Evolutionary conservation across 2,797 vertebrate species (phyloP), one percentile per base, ranked within the genome.

Genomic region (Cheirogaleus major): DNA sequence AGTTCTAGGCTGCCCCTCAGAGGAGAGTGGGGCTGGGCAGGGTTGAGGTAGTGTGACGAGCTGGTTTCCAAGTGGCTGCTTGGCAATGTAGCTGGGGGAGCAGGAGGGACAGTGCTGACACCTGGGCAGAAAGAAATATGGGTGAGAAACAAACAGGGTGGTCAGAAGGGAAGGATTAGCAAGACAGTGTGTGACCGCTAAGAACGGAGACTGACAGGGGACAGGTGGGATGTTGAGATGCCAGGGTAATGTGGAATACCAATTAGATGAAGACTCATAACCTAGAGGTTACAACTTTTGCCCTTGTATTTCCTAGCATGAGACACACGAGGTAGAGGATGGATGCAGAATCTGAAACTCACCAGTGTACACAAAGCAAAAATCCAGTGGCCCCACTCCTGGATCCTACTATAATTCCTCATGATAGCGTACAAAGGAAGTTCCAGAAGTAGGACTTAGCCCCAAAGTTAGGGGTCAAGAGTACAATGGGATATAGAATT

Each of bases 21-120:
- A 0, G 98, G 97, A 38, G 85, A 89, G 30, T 98, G 97, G 2
- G 98, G 96, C 97, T 98, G 99, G 95, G 98, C 96, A 5, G 98
- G 11, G 1, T 98, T 98, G 69, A 4, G 97, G 96, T 98, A 99
- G 95, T 80, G 95, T 0, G 98, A 72, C 3, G 97, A 86, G 22
- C 80, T 48, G 30, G 76, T 61, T 14, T 97, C 97, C 69, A 92
- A 13, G 0, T 97, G 97, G 69, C 35, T 70, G 12, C 89, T 84
- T 10, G 93, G 75, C 4, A 97, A 35, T 0, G 93, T 81, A 23
- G 96, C 30, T 25, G 98, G 85, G 52, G 98, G 97, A 25, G 88
- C 83, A 32, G 98, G 67, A 70, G 97, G 94, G 81, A 93, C 0
- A 0, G 96, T 92, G 75, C 69, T 92, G 89, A 96, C 86, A 91